Percentiles rank a stretch among this genome's conserved stretches.
These are phyloP conservation scores for Cancer borealis DNA, from an alignment of 2,888 invertebrate species.

Conservation along the genomic window DNA sequence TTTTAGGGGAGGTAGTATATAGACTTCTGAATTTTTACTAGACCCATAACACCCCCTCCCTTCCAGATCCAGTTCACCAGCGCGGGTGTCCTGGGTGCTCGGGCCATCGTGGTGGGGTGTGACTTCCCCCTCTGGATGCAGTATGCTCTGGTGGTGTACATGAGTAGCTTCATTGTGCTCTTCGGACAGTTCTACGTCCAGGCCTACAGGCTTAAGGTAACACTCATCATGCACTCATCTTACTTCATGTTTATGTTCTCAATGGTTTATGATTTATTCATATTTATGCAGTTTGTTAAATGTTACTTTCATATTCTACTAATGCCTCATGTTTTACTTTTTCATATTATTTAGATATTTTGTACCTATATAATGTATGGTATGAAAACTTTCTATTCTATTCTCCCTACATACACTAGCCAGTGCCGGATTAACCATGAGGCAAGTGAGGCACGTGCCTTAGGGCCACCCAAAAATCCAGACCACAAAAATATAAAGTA, in stretches of 20 bases:
- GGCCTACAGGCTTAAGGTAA: constrained; percentile 85
- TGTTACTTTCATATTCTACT: not conserved
- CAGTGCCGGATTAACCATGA: too few relatives aligned
- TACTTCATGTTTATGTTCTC: not conserved
- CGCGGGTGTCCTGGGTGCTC: constrained; percentile 88
- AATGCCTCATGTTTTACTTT: not conserved
- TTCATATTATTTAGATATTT: too few relatives aligned
- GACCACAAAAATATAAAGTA: too few relatives aligned
- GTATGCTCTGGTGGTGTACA: constrained; percentile 90
- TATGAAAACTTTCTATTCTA: too few relatives aligned
- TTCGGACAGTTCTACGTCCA: constrained; percentile 93
- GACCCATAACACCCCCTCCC: not conserved
- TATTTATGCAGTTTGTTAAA: too few relatives aligned
- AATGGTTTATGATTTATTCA: not conserved
- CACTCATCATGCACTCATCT: not conserved
- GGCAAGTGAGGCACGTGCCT: too few relatives aligned
- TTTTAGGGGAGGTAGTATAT: not conserved
- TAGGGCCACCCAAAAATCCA: too few relatives aligned
- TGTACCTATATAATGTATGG: too few relatives aligned
- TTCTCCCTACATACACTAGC: too few relatives aligned
- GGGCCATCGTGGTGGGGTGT: constrained; percentile 90
- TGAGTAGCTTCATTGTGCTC: constrained; percentile 91
- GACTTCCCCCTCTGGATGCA: constrained; percentile 95
- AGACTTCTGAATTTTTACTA: not conserved
- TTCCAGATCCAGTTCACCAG: constrained; percentile 89